Evolutionary conservation across 2,888 invertebrate species (phyloP), one percentile per base, ranked within the genome.

Genomic region (Noctua fimbriata): DNA sequence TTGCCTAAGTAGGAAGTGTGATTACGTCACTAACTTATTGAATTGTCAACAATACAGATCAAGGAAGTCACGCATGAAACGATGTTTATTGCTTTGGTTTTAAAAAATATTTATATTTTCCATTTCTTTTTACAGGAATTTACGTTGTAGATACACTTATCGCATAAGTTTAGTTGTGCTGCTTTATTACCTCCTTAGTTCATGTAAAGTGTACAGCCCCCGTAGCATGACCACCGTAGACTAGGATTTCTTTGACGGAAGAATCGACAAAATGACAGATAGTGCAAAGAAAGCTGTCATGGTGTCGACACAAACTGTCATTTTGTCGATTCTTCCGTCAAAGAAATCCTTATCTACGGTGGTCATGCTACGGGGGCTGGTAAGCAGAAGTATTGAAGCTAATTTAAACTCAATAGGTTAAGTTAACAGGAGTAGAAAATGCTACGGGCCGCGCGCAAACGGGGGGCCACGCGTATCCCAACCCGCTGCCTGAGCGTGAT

Each of bases 1-100:
- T 24, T 14, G 5, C n/a, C 7, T 66, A 14, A 14, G n/a, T 65
- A 66, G 66, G 66, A 41, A 66, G 66, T 36, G 36, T 65, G 65
- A 41, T 66, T 24, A 66, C 66, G 66, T 44, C 24, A 16, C n/a
- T 14, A 44, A 66, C n/a, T 66, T 66, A 41, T 66, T 66, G 66
- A 66, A 66, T n/a, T 66, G 41, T 44, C 66, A 67, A 67, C 41
- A 67, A n/a, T 44, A 67, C 41, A n/a, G n/a, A 67, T 67, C 41
- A 44, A 67, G n/a, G 41, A 67, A 67, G 66, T 67, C 66, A 67
- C 44, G 66, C 41, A 7, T 67, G 44, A 67, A 67, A 67, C 41
- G n/a, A 41, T 41, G 14, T 14, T 41, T 1, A 16, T 16, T n/a
- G 66, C 24, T 6, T 14, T 7, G n/a, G 10, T 16, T 63, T 32